These are phyloP conservation scores for Tiaroga cobitis DNA, from an alignment of 2,797 vertebrate genomes.

Conservation along the genomic window DNA sequence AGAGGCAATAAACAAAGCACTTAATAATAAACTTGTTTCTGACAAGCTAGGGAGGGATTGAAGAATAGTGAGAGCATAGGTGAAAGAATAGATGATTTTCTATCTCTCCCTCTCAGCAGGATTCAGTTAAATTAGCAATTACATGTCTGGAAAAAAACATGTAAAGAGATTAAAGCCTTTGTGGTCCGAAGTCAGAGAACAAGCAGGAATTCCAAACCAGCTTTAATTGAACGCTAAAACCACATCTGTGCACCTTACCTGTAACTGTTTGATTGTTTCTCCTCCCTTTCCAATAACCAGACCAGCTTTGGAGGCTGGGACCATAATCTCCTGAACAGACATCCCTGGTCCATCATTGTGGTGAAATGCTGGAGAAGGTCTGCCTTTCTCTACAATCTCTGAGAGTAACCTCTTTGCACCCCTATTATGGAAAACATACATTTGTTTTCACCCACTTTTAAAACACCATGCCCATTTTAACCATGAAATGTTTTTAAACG, in stretches of 20 bases:
- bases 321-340: slow-evolving; percentile 97
- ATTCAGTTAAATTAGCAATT: not conserved
- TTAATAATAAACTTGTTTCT: not conserved
- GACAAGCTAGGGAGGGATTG: not conserved
- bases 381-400: slow-evolving; percentile 97
- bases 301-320: slow-evolving; percentile 96
- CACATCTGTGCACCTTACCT: slow-evolving; percentile 74
- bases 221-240: not conserved
- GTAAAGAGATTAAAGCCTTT: not conserved
- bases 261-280: slow-evolving; percentile 97
- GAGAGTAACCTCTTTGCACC: slow-evolving; percentile 91
- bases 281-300: slow-evolving; percentile 98
- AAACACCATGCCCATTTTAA: not conserved
- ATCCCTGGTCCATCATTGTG: slow-evolving; percentile 94
- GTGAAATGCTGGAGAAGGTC: slow-evolving; percentile 93
- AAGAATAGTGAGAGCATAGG: not conserved
- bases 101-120: not conserved
- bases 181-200: too few relatives aligned
- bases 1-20: not conserved
- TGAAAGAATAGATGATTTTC: not conserved
- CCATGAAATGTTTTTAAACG: not conserved
- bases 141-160: too few relatives aligned
- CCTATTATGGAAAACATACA: slow-evolving; percentile 68
- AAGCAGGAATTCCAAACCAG: not conserved
- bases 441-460: too few relatives aligned